Evolutionary conservation across 2,888 invertebrate species (phyloP).

Genomic region (Mycalesis mineus): DNA sequence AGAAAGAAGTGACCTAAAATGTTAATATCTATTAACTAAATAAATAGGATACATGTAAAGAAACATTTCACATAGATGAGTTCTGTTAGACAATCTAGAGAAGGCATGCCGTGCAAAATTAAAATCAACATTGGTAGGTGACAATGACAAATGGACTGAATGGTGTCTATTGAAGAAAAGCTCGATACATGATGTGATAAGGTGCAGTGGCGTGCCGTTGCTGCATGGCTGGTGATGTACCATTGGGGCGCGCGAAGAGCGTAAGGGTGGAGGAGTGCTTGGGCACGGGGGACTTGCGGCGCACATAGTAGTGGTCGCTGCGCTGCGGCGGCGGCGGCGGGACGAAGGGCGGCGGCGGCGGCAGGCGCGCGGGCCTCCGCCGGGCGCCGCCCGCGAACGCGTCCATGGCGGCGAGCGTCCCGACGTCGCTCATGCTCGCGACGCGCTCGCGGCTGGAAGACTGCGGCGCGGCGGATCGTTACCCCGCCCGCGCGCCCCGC

Average conservation of each 20-base stretch:
- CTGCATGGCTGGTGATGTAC: slow-evolving; percentile 43
- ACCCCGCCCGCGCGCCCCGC: slow-evolving; percentile 48
- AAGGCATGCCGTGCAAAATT: background rate
- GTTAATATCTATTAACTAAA: no score
- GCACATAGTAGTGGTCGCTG: slow-evolving; percentile 73
- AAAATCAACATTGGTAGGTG: no score
- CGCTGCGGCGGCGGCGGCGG: slow-evolving; percentile 71
- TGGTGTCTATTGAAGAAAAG: background rate
- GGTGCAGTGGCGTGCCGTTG: slow-evolving; percentile 32
- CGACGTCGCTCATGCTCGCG: slow-evolving; percentile 76
- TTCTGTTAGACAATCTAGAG: background rate
- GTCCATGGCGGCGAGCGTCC: slow-evolving; percentile 76
- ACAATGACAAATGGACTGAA: background rate
- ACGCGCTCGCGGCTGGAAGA: slow-evolving; percentile 74
- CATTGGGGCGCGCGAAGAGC: slow-evolving; percentile 69
- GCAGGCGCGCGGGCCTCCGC: slow-evolving; percentile 68
- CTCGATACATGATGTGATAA: slow-evolving; percentile 11
- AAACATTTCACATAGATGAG: no score
- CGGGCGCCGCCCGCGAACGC: slow-evolving; percentile 75
- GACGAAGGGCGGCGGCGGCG: slow-evolving; percentile 72
- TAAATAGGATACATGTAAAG: no score
- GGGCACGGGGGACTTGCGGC: slow-evolving; percentile 72
- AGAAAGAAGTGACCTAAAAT: no score
- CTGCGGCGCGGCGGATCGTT: slow-evolving; percentile 54
- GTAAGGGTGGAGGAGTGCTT: slow-evolving; percentile 64